Base-by-base conservation (phyloP, 2,888 invertebrate genomes). In the Ceramica pisi region DNA sequence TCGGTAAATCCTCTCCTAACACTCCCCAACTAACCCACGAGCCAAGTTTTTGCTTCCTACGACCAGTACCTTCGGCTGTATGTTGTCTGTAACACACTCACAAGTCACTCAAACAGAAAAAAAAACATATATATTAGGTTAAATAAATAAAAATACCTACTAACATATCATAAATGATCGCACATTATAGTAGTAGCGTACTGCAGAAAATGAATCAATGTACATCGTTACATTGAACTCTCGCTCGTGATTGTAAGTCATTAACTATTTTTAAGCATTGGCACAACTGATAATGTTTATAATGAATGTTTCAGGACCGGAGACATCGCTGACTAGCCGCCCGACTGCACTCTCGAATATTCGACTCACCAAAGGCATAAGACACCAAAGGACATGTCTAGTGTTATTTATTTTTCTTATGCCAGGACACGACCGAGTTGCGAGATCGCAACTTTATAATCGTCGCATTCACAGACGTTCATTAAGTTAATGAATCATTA, bases 301-400 rank as follows among this genome's bases (percentile, higher is more conserved):
- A 67, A 71, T 70, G 23, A 69, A 69, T 82, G 78, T 83, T 83
- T 16, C 83, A 83, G 83, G n/a, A 55, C 31, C 31, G 77, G 72
- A 71, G 72, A 77, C 69, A 82, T 80, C 71, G 75, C 73, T 81
- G 80, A 81, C 81, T 64, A 16, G 50, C 64, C 61, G 31, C 61
- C 67, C 23, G 66, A 73, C 63, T 61, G 66, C 69, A 14, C 55
- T 66, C 72, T 57, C 74, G 61, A 72, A 59, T 53, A 64, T 53
- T 57, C 81, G 80, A 77, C 59, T 31, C 51, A 67, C 76, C 80
- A 59, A 56, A 65, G 63, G 75, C 76, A 63, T 63, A 55, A 59
- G 50, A 67, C 50, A 50, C 72, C 50, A 59, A 78, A 63, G 74
- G 35, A 60, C 50, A 64, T 63, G 12, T 19, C n/a, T 67, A 73